These are phyloP conservation scores for Macquaria ambigua DNA, from an alignment of 2,113 vertebrate genomes.

Conservation along the genomic window DNA sequence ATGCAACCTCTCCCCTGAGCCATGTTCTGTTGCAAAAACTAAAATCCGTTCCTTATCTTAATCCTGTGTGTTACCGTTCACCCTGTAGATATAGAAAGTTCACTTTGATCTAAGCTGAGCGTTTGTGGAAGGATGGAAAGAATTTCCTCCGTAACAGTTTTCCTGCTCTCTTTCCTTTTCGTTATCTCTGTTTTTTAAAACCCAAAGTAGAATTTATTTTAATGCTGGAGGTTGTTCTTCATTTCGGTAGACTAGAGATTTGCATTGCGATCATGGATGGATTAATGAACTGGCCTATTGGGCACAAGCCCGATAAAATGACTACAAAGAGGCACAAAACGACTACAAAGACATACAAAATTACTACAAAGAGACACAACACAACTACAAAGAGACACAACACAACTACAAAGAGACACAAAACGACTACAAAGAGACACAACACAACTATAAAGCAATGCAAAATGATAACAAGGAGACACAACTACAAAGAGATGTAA, in stretches of 20 bases:
- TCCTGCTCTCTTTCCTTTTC: not conserved
- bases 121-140: not conserved
- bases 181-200: not conserved
- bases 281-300: not conserved
- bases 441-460: not conserved
- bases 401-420: not conserved
- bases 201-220: not conserved
- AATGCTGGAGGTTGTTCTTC: not conserved
- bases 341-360: not conserved
- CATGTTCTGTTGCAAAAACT: not conserved
- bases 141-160: not conserved
- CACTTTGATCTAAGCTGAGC: not conserved
- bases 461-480: not conserved
- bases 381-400: not conserved
- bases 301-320: too few relatives aligned
- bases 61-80: not conserved
- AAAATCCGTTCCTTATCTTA: not conserved
- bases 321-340: not conserved
- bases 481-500: not conserved
- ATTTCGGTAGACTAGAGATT: not conserved
- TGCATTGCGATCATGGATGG: not conserved
- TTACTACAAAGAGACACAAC: not conserved
- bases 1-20: slow-evolving; percentile 8
- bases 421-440: not conserved
- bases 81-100: not conserved